Evolutionary conservation across 1,140 invertebrate species (phyloP).

Genomic region (Archivesica marissinica): DNA sequence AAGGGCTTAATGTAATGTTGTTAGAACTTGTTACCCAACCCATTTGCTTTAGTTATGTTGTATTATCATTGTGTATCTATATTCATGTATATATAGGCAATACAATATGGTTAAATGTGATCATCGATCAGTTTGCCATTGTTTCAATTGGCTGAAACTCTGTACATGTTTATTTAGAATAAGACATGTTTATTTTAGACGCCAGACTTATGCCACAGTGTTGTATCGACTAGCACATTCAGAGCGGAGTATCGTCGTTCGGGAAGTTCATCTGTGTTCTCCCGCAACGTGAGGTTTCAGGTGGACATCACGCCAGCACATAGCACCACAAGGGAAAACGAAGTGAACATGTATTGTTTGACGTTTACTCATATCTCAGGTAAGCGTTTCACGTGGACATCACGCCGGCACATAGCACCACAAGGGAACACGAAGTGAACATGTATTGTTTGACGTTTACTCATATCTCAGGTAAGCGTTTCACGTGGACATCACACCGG

Average conservation of each 20-base stretch:
- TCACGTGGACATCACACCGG: slow-evolving; percentile 89
- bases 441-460: slow-evolving; percentile 98
- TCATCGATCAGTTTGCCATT: not conserved
- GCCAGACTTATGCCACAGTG: slow-evolving; percentile 98
- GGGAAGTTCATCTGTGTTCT: slow-evolving; percentile 97
- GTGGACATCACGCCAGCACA: slow-evolving; percentile 87
- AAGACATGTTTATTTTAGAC: slow-evolving; percentile 90
- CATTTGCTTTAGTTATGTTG: too few species aligned
- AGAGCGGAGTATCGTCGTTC: slow-evolving; percentile 97
- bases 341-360: slow-evolving; percentile 94
- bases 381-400: slow-evolving; percentile 95
- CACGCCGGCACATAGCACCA: slow-evolving; percentile 81
- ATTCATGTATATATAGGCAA: too few species aligned
- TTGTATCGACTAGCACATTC: slow-evolving; percentile 99
- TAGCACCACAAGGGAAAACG: slow-evolving; percentile 71
- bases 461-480: slow-evolving; percentile 97
- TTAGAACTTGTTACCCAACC: too few species aligned
- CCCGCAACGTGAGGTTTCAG: slow-evolving; percentile 97
- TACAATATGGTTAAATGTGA: not conserved
- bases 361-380: slow-evolving; percentile 98
- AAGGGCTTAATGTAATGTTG: too few species aligned
- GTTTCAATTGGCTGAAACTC: too few species aligned
- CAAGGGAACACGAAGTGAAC: slow-evolving; percentile 86
- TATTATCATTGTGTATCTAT: too few species aligned
- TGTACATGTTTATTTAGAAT: too few species aligned